A percentile compares a stretch with the other conserved stretches of the same genome.
Evolutionary conservation across 2,888 invertebrate species (phyloP).

Genomic region (Desoria tigrina): DNA sequence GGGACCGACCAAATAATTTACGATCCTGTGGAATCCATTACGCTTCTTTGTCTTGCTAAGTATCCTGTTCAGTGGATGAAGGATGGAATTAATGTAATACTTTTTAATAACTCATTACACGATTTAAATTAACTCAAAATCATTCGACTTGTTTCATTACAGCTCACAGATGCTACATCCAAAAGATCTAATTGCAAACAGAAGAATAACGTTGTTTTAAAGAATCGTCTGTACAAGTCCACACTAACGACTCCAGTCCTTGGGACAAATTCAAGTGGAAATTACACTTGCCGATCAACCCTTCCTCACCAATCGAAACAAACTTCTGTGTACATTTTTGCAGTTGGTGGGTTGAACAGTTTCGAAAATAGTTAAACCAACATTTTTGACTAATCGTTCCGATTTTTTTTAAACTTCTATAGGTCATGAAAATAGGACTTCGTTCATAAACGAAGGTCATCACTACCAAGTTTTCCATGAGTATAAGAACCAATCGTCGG

Average conservation of each 20-base stretch:
- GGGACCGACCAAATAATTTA: conserved; percentile 1
- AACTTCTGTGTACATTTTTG: conserved; percentile 11
- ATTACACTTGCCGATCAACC: conserved; percentile 7
- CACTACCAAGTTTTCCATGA: conserved; percentile 7
- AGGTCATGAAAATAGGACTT: conserved; percentile 7
- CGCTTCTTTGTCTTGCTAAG: conserved; percentile 11
- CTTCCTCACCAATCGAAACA: not conserved
- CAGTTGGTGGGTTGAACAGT: not conserved
- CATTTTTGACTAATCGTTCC: too few species aligned
- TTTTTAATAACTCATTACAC: not conserved
- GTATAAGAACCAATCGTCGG: not conserved
- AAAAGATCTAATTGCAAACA: conserved; percentile 6
- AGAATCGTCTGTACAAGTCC: conserved; percentile 2
- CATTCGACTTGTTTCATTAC: not conserved
- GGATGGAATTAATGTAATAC: conserved; percentile 6
- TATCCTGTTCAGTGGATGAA: conserved; percentile 10
- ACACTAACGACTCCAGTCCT: not conserved
- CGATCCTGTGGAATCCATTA: conserved; percentile 5
- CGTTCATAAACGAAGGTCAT: conserved; percentile 12
- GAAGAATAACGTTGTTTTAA: not conserved
- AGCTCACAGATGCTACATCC: not conserved
- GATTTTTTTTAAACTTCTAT: not conserved
- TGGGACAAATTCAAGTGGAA: conserved; percentile 3
- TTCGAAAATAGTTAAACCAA: not conserved
- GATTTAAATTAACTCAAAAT: not conserved